Evolutionary conservation across 1,140 invertebrate species (phyloP).

Genomic region (Caenorhabditis latens): DNA sequence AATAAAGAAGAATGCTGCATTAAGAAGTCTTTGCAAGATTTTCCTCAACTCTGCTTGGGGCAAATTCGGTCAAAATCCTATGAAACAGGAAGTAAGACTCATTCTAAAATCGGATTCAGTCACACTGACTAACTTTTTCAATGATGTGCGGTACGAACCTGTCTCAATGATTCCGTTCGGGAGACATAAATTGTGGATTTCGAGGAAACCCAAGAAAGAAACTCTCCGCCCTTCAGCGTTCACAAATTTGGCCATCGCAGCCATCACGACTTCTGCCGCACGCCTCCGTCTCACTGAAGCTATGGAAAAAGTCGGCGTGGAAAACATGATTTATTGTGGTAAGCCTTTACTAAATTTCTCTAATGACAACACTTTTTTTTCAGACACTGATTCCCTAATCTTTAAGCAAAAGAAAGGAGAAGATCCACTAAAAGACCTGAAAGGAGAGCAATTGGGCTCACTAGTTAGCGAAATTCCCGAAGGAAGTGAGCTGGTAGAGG

Average conservation of each 20-base stretch:
- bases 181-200: neutral
- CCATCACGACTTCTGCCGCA: neutral
- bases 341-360: neutral
- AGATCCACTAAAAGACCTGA: neutral
- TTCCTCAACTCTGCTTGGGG: slow-evolving; percentile 5
- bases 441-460: neutral
- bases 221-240: neutral
- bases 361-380: neutral
- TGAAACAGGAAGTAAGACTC: neutral
- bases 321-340: neutral
- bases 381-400: neutral
- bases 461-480: neutral
- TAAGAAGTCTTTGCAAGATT: neutral
- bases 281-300: neutral
- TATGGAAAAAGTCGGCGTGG: neutral
- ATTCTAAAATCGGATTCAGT: neutral
- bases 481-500: neutral
- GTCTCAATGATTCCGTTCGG: neutral
- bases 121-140: neutral
- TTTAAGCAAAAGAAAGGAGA: neutral
- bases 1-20: neutral
- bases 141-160: neutral
- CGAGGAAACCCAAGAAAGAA: neutral
- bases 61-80: neutral
- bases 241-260: neutral